Evolutionary conservation across 2,888 invertebrate species (phyloP).

Genomic region (Apoda limacodes): DNA sequence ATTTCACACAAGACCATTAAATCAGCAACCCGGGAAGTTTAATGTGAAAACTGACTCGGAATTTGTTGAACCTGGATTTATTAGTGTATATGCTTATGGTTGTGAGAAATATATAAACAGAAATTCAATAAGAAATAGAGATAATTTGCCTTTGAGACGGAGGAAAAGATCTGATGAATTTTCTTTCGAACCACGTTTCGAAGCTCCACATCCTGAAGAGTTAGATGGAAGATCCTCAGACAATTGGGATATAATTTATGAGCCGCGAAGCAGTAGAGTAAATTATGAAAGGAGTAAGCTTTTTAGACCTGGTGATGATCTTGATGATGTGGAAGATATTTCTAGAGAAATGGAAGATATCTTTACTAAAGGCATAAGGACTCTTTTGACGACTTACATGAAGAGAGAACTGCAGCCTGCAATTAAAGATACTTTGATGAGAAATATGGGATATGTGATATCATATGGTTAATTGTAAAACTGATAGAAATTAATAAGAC

Average conservation of each 20-base stretch:
- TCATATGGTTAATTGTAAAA: constrained; percentile 75
- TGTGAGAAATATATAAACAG: constrained; percentile 73
- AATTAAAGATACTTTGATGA: constrained; percentile 87
- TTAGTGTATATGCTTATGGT: constrained; percentile 87
- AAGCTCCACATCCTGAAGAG: constrained; percentile 27
- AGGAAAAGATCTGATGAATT: constrained; percentile 52
- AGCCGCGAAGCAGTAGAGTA: constrained; percentile 38
- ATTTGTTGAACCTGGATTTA: constrained; percentile 86
- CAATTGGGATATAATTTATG: constrained; percentile 41
- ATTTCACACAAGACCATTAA: constrained; percentile 78
- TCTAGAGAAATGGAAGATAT: constrained; percentile 87
- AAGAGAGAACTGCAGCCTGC: constrained; percentile 86
- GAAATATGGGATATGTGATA: constrained; percentile 88
- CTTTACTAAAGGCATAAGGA: constrained; percentile 85
- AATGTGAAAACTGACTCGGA: constrained; percentile 84
- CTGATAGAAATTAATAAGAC: constrained; percentile 1
- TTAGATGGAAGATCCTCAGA: constrained; percentile 36
- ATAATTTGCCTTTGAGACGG: constrained; percentile 42
- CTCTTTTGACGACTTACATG: constrained; percentile 84
- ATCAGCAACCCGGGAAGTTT: constrained; percentile 76
- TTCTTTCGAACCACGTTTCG: constrained; percentile 43
- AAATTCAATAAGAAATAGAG: constrained; percentile 49
- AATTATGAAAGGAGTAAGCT: constrained; percentile 61
- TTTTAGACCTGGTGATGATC: constrained; percentile 62
- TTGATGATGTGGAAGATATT: constrained; percentile 74